A percentile compares a stretch with the other conserved stretches of the same genome.
Conservation (phyloP, 2,797 vertebrate genomes). For the Hoplostethus mediterraneus region DNA sequence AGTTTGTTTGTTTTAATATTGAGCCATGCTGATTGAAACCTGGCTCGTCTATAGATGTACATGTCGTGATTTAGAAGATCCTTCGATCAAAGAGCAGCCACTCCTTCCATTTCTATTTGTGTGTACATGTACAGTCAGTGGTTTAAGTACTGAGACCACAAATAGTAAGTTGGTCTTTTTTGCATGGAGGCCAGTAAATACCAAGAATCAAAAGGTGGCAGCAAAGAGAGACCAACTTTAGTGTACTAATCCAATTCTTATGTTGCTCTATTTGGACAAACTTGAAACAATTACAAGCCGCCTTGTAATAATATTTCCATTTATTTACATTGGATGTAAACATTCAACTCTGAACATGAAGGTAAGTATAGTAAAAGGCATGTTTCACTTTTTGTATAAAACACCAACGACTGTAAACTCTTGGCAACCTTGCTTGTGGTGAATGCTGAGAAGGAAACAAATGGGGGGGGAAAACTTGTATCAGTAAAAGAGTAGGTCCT, state of each 20-base stretch:
- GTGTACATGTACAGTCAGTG: too few relatives aligned
- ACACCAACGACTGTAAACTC: conserved; percentile 76
- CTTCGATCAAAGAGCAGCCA: too few relatives aligned
- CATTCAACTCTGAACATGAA: conserved; percentile 82
- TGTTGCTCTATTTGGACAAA: neutral
- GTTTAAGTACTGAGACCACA: too few relatives aligned
- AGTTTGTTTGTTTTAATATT: too few relatives aligned
- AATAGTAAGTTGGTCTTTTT: too few relatives aligned
- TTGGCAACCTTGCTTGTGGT: conserved; percentile 69
- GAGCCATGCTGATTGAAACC: too few relatives aligned
- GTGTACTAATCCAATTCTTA: neutral
- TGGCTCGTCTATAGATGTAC: too few relatives aligned
- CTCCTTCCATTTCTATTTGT: too few relatives aligned
- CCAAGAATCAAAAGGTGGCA: too few relatives aligned
- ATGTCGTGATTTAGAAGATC: too few relatives aligned
- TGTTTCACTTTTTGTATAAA: conserved; percentile 82
- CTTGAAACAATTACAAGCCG: neutral
- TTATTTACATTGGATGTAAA: conserved; percentile 85
- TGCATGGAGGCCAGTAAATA: too few relatives aligned
- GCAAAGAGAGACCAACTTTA: too few relatives aligned
- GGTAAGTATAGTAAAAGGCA: conserved; percentile 83
- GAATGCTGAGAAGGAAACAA: conserved; percentile 66
- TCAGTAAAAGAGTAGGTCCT: conserved; percentile 48
- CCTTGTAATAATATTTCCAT: conserved; percentile 62
- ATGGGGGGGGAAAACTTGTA: conserved; percentile 15